Conservation (phyloP, 2,888 invertebrate genomes). For the Acleris sparsana region DNA sequence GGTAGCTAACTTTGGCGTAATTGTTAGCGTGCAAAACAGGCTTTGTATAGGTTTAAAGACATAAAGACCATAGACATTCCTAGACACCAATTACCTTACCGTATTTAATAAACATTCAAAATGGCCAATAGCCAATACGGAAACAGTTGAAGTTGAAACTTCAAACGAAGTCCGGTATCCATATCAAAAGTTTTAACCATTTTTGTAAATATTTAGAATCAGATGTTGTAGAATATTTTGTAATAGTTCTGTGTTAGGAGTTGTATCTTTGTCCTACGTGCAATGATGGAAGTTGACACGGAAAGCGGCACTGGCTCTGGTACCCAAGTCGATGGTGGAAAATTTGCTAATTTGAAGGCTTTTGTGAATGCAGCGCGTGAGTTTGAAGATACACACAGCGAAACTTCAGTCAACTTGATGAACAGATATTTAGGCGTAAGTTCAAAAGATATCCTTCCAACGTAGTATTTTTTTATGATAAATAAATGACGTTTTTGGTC, state of each 20-base stretch:
- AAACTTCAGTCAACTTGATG: slow-evolving; percentile 78
- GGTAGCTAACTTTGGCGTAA: no score
- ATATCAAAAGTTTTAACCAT: slow-evolving; percentile 37
- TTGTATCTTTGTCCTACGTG: slow-evolving; percentile 9
- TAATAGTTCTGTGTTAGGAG: background rate
- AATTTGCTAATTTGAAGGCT: slow-evolving; percentile 77
- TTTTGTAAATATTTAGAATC: slow-evolving; percentile 46
- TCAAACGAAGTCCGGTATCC: slow-evolving; percentile 41
- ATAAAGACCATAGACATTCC: slow-evolving; percentile 3
- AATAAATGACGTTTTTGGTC: background rate
- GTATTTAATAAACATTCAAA: slow-evolving; percentile 57
- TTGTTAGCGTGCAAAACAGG: background rate
- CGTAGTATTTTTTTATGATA: no score
- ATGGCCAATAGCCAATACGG: slow-evolving; percentile 42
- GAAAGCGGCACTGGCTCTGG: slow-evolving; percentile 59
- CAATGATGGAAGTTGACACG: slow-evolving; percentile 72
- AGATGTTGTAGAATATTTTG: slow-evolving; percentile 6
- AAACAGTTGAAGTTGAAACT: slow-evolving; percentile 77
- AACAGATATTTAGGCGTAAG: slow-evolving; percentile 80
- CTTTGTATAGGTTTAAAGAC: background rate
- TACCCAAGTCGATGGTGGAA: slow-evolving; percentile 65
- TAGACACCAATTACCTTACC: slow-evolving; percentile 49
- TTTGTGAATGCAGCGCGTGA: slow-evolving; percentile 81
- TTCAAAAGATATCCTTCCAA: background rate
- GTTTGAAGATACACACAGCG: slow-evolving; percentile 79